Base-by-base conservation (phyloP, 1,140 invertebrate genomes). In the Pteromalus puparum region DNA sequence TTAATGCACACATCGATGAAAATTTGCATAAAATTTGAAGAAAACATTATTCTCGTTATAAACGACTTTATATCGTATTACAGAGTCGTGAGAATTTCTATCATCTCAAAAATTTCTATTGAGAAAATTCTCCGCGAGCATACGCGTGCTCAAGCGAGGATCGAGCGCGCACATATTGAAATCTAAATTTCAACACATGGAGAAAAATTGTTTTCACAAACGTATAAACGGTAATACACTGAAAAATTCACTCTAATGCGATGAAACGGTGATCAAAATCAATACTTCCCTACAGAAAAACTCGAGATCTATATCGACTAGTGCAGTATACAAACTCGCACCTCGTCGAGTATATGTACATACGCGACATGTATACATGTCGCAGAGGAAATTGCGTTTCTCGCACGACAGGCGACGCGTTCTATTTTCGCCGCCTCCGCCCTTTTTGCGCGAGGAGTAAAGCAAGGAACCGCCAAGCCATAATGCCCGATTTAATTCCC, bases 371-470 rank as follows among this genome's bases (percentile, higher is more conserved):
- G 15, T n/a, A 65, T 30, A 70, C 26, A 26, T 10, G 13, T n/a
- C 67, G 67, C 18, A 26, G 67, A 70, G 67, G 67, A 70, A 70
- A 70, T 26, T 70, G 67, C 67, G 26, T 30, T 61, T 77, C 68
- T 42, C 83, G 67, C 65, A 42, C 68, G 74, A 30, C 77, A 9
- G 28, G 24, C 75, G 67, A 30, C 79, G n/a, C 15, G 46, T 76
- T 82, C 81, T 75, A 82, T 82, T 82, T 82, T 82, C 72, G 81
- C 34, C 26, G 68, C 70, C 6, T 30, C 6, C 72, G 48, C 80
- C 26, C 80, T 82, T 74, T 65, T 74, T 65, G 10, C 67, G 38
- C 67, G 67, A 74, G 28, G 34, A 21, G 28, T n/a, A 12, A 30
- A n/a, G 72, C 18, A 26, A 70, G 67, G 67, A 70, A 24, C 10